Base-by-base conservation (phyloP, 2,797 vertebrate genomes). In the Coendou prehensilis region DNA sequence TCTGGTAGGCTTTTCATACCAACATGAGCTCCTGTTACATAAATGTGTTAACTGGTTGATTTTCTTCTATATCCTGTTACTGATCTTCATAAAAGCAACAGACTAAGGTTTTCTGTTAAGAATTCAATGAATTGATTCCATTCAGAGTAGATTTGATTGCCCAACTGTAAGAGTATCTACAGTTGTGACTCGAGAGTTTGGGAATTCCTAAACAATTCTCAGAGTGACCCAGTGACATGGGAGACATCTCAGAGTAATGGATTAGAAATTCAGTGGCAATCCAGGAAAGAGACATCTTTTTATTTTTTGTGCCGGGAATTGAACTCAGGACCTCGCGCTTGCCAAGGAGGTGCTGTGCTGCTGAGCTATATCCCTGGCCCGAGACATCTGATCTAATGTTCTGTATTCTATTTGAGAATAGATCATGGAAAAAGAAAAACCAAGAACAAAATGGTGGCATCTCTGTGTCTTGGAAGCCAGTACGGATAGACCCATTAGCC, bases 61-160 rank as follows among this genome's bases (percentile, higher is more conserved):
- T 89, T 84, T 94, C 56, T 73, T 47, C 41, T 47, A 8, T 20
- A n/a, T 79, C 57, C 76, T 69, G 30, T 89, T 79, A 23, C 15
- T 37, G 52, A 87, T 57, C 76, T 94, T 97, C 64, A 73, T 45
- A 52, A 33, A 75, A 47, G 56, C 71, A 78, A 37, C 37, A 85
- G 6, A 61, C 64, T 81, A 54, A 69, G 2, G 1, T 63, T 82
- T 96, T 93, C 87, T 87, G 22, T 69, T 75, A 89, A 82, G 26
- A 91, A 79, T 82, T 95, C 80, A 96, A 33, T 61, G 45, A 92
- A 56, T 56, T 37, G 17, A 23, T 91, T 86, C 17, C 79, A 57
- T 10, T 57, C 30, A 52, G 9, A 50, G 54, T 56, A 89, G 33
- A 73, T 67, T 81, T 52, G 15, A 94, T 83, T 83, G 71, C 56